Base-by-base conservation (phyloP, 2,113 vertebrate genomes). In the Dendropsophus ebraccatus region DNA sequence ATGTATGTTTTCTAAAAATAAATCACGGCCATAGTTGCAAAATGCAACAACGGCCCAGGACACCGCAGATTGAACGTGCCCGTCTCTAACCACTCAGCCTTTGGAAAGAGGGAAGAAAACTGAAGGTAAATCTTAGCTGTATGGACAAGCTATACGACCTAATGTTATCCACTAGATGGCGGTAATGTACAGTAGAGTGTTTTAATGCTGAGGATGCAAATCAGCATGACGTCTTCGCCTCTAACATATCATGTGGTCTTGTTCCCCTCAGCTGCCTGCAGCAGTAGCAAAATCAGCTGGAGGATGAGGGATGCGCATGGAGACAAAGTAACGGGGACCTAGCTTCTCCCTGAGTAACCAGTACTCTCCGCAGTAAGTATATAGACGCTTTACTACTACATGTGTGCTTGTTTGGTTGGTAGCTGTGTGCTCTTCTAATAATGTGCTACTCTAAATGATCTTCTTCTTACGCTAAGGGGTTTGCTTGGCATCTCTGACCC, bases 181-280 rank as follows among this genome's bases (percentile, higher is more conserved):
- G 16, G 9, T 25, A 7, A 12, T 7, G 21, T 25, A 52, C 49
- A 52, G 50, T 12, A 21, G 49, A 30, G 14, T 1, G 14, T 23
- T 32, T 6, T 32, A 32, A 5, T 77, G 47, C 74, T 19, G 50
- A 70, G 67, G 9, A 70, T 23, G 74, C 25, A 17, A 77, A 54
- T 77, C 74, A 52, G 25, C 50, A 54, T 77, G 74, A 77, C 74
- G 74, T 77, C 74, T 54, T 77, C 47, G 4, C 45, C 49, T 4
- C 25, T 32, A 49, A 28, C 49, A 32, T 16, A 32, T 77, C 74
- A 77, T 47, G 74, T 50, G 74, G 49, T 52, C 25, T 30, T 16
- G 73, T 76, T 76, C 73, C 73, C 73, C 73, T 76, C 47, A 17
- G 72, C 41, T 28, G 72, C 25, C 25, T 52, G 74, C 74, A 76